Conservation (phyloP, 2,797 vertebrate genomes). For the Parotocinclus haroldoi region DNA sequence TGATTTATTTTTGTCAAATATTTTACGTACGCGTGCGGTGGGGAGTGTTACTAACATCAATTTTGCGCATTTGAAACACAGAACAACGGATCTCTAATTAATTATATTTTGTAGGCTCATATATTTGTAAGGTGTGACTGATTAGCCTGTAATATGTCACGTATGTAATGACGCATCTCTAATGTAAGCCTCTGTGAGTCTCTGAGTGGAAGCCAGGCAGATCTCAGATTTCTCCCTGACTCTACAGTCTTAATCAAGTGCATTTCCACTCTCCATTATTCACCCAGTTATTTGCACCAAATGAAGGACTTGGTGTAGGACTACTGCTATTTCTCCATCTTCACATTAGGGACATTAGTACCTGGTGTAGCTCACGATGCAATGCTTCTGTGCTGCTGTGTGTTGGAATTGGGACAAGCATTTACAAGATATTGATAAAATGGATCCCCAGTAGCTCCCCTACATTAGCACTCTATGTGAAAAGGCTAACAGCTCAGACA, state of each 20-base stretch:
- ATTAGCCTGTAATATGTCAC: background rate
- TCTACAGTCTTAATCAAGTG: background rate
- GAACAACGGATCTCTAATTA: background rate
- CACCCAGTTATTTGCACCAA: too few relatives aligned
- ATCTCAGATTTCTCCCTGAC: background rate
- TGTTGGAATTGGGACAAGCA: too few relatives aligned
- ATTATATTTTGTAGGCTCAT: background rate
- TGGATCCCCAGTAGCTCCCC: too few relatives aligned
- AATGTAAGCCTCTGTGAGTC: background rate
- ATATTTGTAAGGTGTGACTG: conserved; percentile 5
- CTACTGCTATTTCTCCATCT: background rate
- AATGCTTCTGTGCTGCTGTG: background rate
- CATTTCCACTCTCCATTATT: too few relatives aligned
- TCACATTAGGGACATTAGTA: background rate
- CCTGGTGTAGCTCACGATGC: background rate
- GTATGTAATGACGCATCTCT: conserved; percentile 12
- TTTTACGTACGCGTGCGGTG: too few relatives aligned
- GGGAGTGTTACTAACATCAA: too few relatives aligned
- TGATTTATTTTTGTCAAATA: background rate
- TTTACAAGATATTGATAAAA: too few relatives aligned
- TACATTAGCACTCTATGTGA: too few relatives aligned
- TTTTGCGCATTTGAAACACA: too few relatives aligned
- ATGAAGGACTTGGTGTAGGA: background rate
- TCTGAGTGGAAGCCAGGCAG: background rate
- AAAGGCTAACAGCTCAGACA: too few relatives aligned